Base-by-base conservation (phyloP, 2,797 vertebrate species). In the Chrysocyon brachyurus region DNA sequence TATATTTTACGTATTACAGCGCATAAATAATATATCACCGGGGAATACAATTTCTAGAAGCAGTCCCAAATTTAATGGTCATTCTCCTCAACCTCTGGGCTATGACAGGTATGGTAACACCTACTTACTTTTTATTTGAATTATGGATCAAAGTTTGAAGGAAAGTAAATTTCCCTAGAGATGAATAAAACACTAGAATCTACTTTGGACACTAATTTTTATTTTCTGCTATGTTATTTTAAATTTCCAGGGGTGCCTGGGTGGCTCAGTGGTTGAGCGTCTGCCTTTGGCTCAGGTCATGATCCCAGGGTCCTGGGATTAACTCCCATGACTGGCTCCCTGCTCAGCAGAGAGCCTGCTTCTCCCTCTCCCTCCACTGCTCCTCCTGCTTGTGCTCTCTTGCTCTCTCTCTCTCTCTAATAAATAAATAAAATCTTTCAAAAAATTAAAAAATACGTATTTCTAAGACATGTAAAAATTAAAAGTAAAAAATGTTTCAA, bases 51-150 rank as follows among this genome's bases (percentile, higher is more conserved):
- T 99, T 98, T 98, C 97, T 97, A 99, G 99, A 98, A 99, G 98
- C 98, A 99, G 99, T 96, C 98, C 98, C 86, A 99, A 98, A 97
- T 97, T 98, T 98, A 99, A 98, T 97, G 98, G 99, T 66, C 99
- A 99, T 98, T 99, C 99, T 36, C 98, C 97, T 97, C 97, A 98
- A 84, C 98, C 98, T 75, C 98, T 98, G 14, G 98, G 98, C 52
- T 99, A 99, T 92, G 99, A 99, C 98, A 99, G 99, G 99, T 99
- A 99, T 98, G 98, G 59, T 77, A 91, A 89, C 14, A 87, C 15
- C 28, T 82, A 19, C 36, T 92, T 75, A 17, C 56, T 70, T 79
- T 90, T 92, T 75, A 33, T 91, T 94, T 95, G 15, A 94, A 24
- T 92, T 93, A n/a, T 88, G 49, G 31, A 83, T 92, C 66, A 61